These are phyloP conservation scores for Geococcyx californianus DNA, from an alignment of 2,113 vertebrate genomes.

Conservation along the genomic window DNA sequence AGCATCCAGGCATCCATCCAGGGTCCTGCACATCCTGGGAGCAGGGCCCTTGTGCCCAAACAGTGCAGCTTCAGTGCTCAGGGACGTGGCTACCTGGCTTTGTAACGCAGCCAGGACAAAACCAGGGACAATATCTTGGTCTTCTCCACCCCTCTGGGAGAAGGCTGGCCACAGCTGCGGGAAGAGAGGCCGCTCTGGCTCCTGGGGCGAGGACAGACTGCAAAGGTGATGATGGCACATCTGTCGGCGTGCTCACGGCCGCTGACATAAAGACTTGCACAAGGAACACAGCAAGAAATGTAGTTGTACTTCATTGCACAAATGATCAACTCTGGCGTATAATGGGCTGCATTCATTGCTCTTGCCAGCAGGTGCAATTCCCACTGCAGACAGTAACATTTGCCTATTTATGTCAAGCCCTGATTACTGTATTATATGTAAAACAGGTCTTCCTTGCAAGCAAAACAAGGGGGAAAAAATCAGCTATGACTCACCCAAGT, in stretches of 20 bases:
- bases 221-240: constrained; percentile 24
- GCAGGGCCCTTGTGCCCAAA: not conserved
- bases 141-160: not conserved
- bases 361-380: constrained; percentile 58
- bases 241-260: accelerated
- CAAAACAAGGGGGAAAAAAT: not conserved
- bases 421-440: constrained; percentile 61
- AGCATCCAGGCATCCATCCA: not conserved
- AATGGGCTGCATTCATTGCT: constrained; percentile 41
- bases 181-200: not conserved
- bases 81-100: not conserved
- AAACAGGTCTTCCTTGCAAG: constrained; percentile 37
- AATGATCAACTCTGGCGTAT: not conserved
- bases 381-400: constrained; percentile 34
- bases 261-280: not conserved
- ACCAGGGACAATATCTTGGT: not conserved
- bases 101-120: accelerated
- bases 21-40: not conserved
- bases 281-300: constrained; percentile 6
- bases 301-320: constrained; percentile 26
- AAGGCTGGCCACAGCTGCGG: not conserved
- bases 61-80: not conserved
- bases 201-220: not conserved
- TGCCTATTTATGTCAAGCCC: constrained; percentile 56
- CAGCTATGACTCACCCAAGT: constrained; percentile 25